Conservation (phyloP, 2,113 vertebrate species). For the Lepidiolamprologus cunningtoni region DNA sequence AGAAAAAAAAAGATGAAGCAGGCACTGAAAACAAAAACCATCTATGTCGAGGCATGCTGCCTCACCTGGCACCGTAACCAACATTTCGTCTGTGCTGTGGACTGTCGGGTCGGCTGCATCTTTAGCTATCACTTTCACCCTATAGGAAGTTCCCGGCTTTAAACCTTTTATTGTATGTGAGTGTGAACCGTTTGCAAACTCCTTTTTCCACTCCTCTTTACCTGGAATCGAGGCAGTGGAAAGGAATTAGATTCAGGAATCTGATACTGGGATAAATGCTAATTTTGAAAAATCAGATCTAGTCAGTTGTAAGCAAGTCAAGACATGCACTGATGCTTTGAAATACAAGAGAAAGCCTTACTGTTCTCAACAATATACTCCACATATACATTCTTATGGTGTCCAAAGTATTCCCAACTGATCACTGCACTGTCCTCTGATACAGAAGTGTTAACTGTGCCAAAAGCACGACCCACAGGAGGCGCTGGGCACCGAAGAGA, state of each 20-base stretch:
- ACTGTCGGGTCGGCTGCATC: constrained; percentile 74
- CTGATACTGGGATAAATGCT: not conserved
- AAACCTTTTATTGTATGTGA: constrained; percentile 87
- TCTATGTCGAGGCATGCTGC: constrained; percentile 55
- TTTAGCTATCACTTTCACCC: constrained; percentile 86
- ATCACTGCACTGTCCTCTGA: constrained; percentile 83
- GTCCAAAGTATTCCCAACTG: constrained; percentile 92
- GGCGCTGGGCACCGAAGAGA: constrained; percentile 76
- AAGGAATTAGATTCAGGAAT: not conserved
- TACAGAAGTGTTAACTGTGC: constrained; percentile 80
- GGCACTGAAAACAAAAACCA: not conserved
- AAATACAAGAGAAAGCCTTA: constrained; percentile 73
- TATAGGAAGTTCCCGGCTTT: constrained; percentile 90
- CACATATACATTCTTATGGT: constrained; percentile 88
- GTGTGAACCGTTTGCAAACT: constrained; percentile 87
- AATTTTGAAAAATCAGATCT: not conserved
- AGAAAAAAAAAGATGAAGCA: accelerated
- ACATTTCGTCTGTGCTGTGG: constrained; percentile 81
- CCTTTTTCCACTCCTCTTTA: constrained; percentile 91
- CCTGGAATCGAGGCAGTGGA: constrained; percentile 77
- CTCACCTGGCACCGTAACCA: constrained; percentile 90
- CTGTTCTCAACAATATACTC: constrained; percentile 93
- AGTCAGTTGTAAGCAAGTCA: not conserved
- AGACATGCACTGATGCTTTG: not conserved
- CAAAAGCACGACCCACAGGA: constrained; percentile 78